Conservation (phyloP, 2,797 vertebrate species). For the Echiichthys vipera region DNA sequence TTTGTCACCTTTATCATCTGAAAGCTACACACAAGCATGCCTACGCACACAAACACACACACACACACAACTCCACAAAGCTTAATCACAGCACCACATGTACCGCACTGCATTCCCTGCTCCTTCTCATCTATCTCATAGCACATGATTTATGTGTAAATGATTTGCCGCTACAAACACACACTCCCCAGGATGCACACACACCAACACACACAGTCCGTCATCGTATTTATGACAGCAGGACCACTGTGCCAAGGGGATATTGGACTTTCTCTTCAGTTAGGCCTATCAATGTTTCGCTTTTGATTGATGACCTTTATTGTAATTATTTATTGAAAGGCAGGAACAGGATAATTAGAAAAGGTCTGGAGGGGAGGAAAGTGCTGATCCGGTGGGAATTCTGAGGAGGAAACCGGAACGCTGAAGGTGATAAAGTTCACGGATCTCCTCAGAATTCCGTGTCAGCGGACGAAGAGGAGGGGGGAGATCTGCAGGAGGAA, state of each 20-base stretch:
- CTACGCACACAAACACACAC: background rate
- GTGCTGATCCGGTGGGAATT: conserved; percentile 82
- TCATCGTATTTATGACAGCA: conserved; percentile 75
- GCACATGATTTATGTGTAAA: conserved; percentile 78
- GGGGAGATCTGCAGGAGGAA: conserved; percentile 62
- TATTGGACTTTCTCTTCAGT: conserved; percentile 83
- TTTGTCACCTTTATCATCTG: conserved; percentile 57
- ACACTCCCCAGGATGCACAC: conserved; percentile 55
- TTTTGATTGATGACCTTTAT: conserved; percentile 87
- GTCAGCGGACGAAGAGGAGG: conserved; percentile 67
- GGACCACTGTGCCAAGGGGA: conserved; percentile 54
- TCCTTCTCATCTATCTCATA: conserved; percentile 67
- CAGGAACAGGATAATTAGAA: conserved; percentile 86
- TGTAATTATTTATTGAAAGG: conserved; percentile 90
- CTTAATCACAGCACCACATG: conserved; percentile 65
- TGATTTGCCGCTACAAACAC: conserved; percentile 61
- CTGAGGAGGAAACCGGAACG: conserved; percentile 75
- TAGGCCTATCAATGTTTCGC: conserved; percentile 86
- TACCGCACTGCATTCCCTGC: conserved; percentile 46
- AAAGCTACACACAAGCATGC: conserved; percentile 28
- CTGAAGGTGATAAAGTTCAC: conserved; percentile 84
- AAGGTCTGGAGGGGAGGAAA: conserved; percentile 79
- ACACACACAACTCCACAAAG: conserved; percentile 50
- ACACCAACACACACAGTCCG: conserved; percentile 40
- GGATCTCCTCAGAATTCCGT: conserved; percentile 80